Conservation (phyloP, 1,140 invertebrate genomes). For the Spodoptera frugiperda region DNA sequence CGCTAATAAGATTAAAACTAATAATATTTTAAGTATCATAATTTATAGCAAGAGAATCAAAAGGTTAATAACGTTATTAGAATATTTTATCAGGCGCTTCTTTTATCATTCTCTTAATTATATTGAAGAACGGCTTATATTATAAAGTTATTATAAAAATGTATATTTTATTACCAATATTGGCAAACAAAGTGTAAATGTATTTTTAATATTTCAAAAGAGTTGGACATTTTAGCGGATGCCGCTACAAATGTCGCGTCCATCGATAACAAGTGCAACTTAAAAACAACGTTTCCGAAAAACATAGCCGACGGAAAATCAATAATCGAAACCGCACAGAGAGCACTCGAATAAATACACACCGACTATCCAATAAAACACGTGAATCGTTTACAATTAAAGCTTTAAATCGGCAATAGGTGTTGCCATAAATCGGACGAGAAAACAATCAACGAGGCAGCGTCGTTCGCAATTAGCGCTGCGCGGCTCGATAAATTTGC, state of each 20-base stretch:
- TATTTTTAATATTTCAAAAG: slow-evolving; percentile 25
- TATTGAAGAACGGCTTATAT: background rate
- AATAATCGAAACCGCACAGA: slow-evolving; percentile 81
- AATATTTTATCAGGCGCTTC: slow-evolving; percentile 30
- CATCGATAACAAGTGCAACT: slow-evolving; percentile 55
- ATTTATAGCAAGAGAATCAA: slow-evolving; percentile 8
- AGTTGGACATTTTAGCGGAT: background rate
- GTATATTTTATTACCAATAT: background rate
- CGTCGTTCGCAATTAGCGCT: slow-evolving; percentile 84
- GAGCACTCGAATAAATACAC: slow-evolving; percentile 82
- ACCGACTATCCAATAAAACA: slow-evolving; percentile 85
- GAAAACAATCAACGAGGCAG: slow-evolving; percentile 84
- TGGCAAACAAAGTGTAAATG: slow-evolving; percentile 11
- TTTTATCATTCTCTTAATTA: slow-evolving; percentile 16
- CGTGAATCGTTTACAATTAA: slow-evolving; percentile 85
- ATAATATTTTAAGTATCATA: slow-evolving; percentile 10
- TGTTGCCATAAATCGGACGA: slow-evolving; percentile 84
- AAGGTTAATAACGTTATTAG: slow-evolving; percentile 26
- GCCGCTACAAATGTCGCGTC: slow-evolving; percentile 13
- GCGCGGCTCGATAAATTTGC: slow-evolving; percentile 84
- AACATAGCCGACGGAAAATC: slow-evolving; percentile 76
- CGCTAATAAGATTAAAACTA: slow-evolving; percentile 17
- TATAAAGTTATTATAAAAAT: slow-evolving; percentile 1
- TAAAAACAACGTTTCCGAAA: slow-evolving; percentile 70
- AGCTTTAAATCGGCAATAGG: slow-evolving; percentile 86